Base-by-base conservation (phyloP, 2,888 invertebrate genomes). In the Bruchidius siliquastri region DNA sequence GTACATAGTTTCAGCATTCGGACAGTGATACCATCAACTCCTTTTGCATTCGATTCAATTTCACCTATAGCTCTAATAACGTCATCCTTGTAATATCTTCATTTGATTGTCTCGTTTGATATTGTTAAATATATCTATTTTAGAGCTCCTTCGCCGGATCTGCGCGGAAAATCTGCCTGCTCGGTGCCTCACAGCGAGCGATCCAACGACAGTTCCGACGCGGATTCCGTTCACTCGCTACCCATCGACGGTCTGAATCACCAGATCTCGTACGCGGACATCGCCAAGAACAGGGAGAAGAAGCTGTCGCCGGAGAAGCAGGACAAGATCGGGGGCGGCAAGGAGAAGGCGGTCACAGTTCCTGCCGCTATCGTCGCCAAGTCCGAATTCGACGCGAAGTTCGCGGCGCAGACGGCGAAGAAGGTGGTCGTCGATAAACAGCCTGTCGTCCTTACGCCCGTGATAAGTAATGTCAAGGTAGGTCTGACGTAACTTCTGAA, bases 171-270 rank as follows among this genome's bases (percentile, higher is more conserved):
- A 87, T 93, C 92, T n/a, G 92, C 94, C 22, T 91, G 92, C 76
- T 93, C 92, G 72, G 91, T 92, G 87, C 95, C 95, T 73, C 94
- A 94, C 76, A 93, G 92, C 81, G 95, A 95, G 83, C 94, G 94
- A 86, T 93, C 93, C 77, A 89, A 89, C 84, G 94, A 94, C 85
- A 94, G 95, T 80, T 94, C 93, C 83, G 94, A 94, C 86, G 89
- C 92, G 82, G 96, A 96, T 84, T 95, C 95, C 20, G 94, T 95
- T 79, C 94, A 95, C 87, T 95, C 95, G 79, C 88, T 95, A 82
- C 95, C 95, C 26, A 91, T 93, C 70, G 89, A 89, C 71, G 80
- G 81, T 10, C 74, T 80, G 8, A 81, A 81, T 69, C 21, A 21
- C 22, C 68, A 21, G 68, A 83, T 85, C 74, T 94, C 94, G 20